Evolutionary conservation across 2,888 invertebrate species (phyloP), one percentile per base, ranked within the genome.

Genomic region (Ypsolopha scabrella): DNA sequence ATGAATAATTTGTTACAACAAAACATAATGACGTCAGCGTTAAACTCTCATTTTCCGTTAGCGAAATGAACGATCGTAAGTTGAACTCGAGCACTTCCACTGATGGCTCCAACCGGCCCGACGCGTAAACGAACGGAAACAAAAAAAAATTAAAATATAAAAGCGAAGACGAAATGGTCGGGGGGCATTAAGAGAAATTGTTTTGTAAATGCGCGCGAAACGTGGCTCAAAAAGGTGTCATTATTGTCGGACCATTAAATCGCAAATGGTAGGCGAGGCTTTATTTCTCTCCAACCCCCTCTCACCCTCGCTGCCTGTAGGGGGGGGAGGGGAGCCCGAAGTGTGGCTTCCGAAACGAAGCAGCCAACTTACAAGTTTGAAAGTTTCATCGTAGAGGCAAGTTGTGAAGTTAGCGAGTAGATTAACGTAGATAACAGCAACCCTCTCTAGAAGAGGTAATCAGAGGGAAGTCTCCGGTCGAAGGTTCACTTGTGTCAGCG

Each of bases 131-230:
- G 39, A 39, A 39, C 2, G 3, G 1, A n/a, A 39, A 39, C 39
- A 39, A 39, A 39, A n/a, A 39, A 39, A 39, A 39, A 39, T 39
- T 9, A 3, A n/a, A 1, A 36, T 24, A 56, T 54, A 54, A 52
- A 51, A 51, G 35, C 49, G 35, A 54, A 52, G 52, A 50, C 55
- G 45, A 53, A 58, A 61, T 62, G 58, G 57, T 58, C 53, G 54
- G 58, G 58, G 54, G 51, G 52, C 55, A 60, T 60, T 61, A 55
- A 56, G 57, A 58, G 62, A 62, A 63, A 65, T 63, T 63, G 65
- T 63, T 65, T 63, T 56, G 60, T 60, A 57, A 63, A 59, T 58
- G 62, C 57, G 58, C 54, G 56, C 53, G 51, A 50, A 49, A 45
- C 11, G 46, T 35, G 34, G n/a, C 46, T 46, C 46, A 46, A 48